Percentiles rank a stretch among this genome's conserved stretches.
These are phyloP conservation scores for Euura saliciscinereae DNA, from an alignment of 1,140 invertebrate species.

Conservation along the genomic window DNA sequence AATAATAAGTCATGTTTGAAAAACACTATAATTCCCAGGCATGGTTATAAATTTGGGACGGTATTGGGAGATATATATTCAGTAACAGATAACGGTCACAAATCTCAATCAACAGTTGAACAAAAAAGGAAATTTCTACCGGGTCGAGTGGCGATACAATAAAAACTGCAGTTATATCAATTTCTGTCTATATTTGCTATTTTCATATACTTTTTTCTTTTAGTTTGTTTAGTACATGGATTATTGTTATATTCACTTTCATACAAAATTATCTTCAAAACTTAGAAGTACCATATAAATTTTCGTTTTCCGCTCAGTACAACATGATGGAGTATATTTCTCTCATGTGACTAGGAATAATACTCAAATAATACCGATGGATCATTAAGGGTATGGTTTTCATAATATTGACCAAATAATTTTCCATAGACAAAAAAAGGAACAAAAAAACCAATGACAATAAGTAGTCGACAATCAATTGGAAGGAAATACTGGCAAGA, in stretches of 20 bases:
- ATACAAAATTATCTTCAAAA: constrained; percentile 10
- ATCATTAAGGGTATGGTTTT: not conserved
- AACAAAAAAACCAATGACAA: too few relatives aligned
- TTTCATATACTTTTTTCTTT: not conserved
- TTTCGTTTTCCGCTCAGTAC: constrained; percentile 7
- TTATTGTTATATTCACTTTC: constrained; percentile 8
- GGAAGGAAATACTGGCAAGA: too few relatives aligned
- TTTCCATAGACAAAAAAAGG: too few relatives aligned
- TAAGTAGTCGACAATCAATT: too few relatives aligned
- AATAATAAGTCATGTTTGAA: too few relatives aligned
- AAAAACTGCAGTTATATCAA: constrained; percentile 10
- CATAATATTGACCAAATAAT: too few relatives aligned
- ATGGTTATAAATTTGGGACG: too few relatives aligned
- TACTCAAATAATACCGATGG: not conserved
- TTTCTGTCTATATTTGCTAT: constrained; percentile 4
- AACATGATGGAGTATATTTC: constrained; percentile 3
- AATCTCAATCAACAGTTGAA: not conserved
- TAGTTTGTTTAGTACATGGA: constrained; percentile 5
- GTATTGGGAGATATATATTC: too few relatives aligned
- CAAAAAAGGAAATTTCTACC: constrained; percentile 1
- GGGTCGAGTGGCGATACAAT: constrained; percentile 1
- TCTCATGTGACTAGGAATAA: not conserved
- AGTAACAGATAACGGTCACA: too few relatives aligned
- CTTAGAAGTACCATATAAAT: constrained; percentile 14
- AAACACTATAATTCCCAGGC: too few relatives aligned